Percentiles rank a stretch among this genome's conserved stretches.
Conservation (phyloP, 2,888 invertebrate species). For the Phengaris arion region DNA sequence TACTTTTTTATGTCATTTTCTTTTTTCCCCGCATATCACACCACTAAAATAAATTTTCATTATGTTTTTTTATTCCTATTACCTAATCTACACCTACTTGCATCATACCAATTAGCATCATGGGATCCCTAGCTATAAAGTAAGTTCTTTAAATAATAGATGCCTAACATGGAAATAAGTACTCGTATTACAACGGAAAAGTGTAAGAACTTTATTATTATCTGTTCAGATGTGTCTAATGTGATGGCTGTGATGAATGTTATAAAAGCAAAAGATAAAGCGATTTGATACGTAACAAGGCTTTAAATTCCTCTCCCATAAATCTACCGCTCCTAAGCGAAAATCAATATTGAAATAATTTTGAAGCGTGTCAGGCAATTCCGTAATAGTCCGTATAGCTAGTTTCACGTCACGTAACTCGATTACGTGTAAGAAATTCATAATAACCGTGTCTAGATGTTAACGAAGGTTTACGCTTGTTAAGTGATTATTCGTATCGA, state of each 20-base stretch:
- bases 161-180: too few relatives aligned
- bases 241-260: background rate
- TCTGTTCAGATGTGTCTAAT: background rate
- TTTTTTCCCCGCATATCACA: too few relatives aligned
- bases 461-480: slow-evolving; percentile 42
- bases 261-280: slow-evolving; percentile 10
- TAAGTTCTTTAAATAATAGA: too few relatives aligned
- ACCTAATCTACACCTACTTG: too few relatives aligned
- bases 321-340: slow-evolving; percentile 23
- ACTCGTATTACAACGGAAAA: background rate
- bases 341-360: slow-evolving; percentile 39
- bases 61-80: too few relatives aligned
- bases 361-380: slow-evolving; percentile 51
- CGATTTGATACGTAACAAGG: slow-evolving; percentile 24
- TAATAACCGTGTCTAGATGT: slow-evolving; percentile 52
- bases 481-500: slow-evolving; percentile 60
- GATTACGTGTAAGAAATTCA: slow-evolving; percentile 59
- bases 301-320: slow-evolving; percentile 23
- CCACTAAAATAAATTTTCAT: too few relatives aligned
- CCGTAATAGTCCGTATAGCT: slow-evolving; percentile 49
- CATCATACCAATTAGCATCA: too few relatives aligned
- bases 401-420: slow-evolving; percentile 45
- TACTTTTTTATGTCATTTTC: too few relatives aligned
- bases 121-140: too few relatives aligned
- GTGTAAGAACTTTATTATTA: background rate